Conservation (phyloP, 2,797 vertebrate species). For the Bradypodion ventrale region DNA sequence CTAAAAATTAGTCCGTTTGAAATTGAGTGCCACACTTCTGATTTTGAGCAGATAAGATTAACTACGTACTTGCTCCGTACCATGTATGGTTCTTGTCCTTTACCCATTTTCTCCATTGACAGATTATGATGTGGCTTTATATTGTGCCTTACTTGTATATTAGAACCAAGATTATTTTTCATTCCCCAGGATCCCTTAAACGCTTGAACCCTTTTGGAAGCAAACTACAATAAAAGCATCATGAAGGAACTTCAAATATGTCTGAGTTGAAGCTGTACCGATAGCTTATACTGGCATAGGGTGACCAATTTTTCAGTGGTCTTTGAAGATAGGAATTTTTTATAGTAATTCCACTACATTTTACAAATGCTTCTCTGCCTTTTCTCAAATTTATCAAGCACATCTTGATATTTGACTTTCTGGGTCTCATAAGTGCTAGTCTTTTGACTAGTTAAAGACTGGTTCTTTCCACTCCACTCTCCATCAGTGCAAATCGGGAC, state of each 20-base stretch:
- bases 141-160: constrained; percentile 87
- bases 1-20: constrained; percentile 74
- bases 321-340: constrained; percentile 66
- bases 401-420: constrained; percentile 70
- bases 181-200: constrained; percentile 71
- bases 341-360: constrained; percentile 67
- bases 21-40: constrained; percentile 76
- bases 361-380: constrained; percentile 63
- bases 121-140: constrained; percentile 84
- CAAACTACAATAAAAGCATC: constrained; percentile 70
- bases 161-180: constrained; percentile 70
- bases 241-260: constrained; percentile 69
- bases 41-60: constrained; percentile 69
- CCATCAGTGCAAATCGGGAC: constrained; percentile 57
- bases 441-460: constrained; percentile 71
- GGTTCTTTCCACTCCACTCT: constrained; percentile 58
- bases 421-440: constrained; percentile 67
- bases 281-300: constrained; percentile 71
- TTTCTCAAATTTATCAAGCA: constrained; percentile 68
- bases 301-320: constrained; percentile 77
- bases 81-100: constrained; percentile 78
- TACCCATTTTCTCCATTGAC: constrained; percentile 73
- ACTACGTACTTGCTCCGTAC: constrained; percentile 78
- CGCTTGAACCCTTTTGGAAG: constrained; percentile 69
- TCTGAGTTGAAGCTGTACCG: constrained; percentile 69